Percentiles rank a stretch among this genome's conserved stretches.
phyloP scores from a whole-genome alignment of 2,888 invertebrate species.

The Epinotia ramella region DNA sequence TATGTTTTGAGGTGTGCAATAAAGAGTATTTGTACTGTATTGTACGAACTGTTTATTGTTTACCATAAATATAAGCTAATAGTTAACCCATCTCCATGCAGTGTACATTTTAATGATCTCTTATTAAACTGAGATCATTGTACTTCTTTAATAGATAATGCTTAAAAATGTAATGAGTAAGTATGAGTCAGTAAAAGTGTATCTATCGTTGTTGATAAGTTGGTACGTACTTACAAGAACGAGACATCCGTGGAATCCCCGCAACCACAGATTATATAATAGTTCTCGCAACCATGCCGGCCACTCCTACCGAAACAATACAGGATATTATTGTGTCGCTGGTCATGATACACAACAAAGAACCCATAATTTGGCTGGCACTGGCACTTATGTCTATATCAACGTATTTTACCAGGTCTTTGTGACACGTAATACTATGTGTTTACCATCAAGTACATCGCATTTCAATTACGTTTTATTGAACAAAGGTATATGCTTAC shows the following conservation, averaged over 20 bases:
- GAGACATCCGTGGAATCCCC: constrained; percentile 38
- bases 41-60: no score
- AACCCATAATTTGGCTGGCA: background rate
- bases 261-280: no score
- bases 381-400: background rate
- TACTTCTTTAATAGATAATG: background rate
- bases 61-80: no score
- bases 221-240: background rate
- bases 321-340: constrained; percentile 17
- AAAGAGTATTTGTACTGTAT: no score
- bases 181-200: no score
- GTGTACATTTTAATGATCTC: no score
- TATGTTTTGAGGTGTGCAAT: no score
- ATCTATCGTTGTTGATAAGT: background rate
- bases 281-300: background rate
- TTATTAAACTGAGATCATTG: background rate
- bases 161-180: no score
- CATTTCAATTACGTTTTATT: background rate
- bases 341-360: background rate
- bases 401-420: constrained; percentile 2
- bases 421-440: constrained; percentile 1
- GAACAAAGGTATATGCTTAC: background rate
- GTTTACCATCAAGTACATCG: background rate
- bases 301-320: constrained; percentile 29
- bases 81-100: no score